Conservation (phyloP, 2,113 vertebrate species). For the Parus major region DNA sequence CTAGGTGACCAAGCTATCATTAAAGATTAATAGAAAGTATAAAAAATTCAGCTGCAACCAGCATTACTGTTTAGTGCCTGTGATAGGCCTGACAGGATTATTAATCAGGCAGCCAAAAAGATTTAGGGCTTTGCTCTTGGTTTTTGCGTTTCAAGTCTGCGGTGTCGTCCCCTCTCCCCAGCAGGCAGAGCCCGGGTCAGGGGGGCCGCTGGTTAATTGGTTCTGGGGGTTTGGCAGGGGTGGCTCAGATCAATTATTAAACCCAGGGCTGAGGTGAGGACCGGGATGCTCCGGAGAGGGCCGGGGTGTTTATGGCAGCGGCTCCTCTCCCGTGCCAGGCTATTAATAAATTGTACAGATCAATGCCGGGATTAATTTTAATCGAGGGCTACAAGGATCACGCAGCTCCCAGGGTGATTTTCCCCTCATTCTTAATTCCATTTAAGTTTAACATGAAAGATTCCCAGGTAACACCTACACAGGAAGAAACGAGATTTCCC, state of each 20-base stretch:
- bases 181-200: slow-evolving; percentile 75
- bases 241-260: slow-evolving; percentile 81
- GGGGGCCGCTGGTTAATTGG: slow-evolving; percentile 82
- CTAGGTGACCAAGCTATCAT: slow-evolving; percentile 85
- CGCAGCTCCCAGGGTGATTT: slow-evolving; percentile 74
- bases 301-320: slow-evolving; percentile 34
- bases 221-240: slow-evolving; percentile 77
- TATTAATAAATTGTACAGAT: slow-evolving; percentile 85
- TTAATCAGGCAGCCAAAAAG: slow-evolving; percentile 88
- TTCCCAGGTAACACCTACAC: slow-evolving; percentile 76
- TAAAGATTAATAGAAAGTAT: slow-evolving; percentile 92
- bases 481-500: slow-evolving; percentile 72
- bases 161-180: slow-evolving; percentile 64
- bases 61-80: slow-evolving; percentile 86
- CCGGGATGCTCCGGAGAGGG: neutral
- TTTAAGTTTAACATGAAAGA: slow-evolving; percentile 85
- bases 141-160: slow-evolving; percentile 69
- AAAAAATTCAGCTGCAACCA: slow-evolving; percentile 83
- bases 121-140: slow-evolving; percentile 82
- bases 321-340: slow-evolving; percentile 57
- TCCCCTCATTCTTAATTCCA: slow-evolving; percentile 84
- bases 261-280: slow-evolving; percentile 52
- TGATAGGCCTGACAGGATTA: slow-evolving; percentile 89
- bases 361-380: slow-evolving; percentile 83
- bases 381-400: slow-evolving; percentile 79